Evolutionary conservation across 2,888 invertebrate species (phyloP).

Genomic region (Polydesmus complanatus): DNA sequence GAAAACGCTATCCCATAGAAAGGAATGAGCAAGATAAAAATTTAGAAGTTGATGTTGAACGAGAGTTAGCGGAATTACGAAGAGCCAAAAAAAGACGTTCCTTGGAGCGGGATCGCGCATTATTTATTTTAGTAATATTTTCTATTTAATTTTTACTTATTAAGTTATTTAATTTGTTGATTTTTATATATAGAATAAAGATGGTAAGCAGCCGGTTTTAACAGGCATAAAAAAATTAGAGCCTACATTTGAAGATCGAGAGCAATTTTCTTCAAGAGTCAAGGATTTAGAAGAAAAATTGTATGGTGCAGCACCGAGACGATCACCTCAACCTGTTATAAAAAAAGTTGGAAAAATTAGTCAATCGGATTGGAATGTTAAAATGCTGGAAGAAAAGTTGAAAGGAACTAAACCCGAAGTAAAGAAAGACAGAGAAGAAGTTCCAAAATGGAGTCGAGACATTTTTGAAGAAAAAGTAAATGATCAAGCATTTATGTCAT

Average conservation of each 20-base stretch:
- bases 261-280: conserved; percentile 30
- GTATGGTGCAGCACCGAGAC: conserved; percentile 33
- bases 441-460: conserved; percentile 82
- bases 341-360: conserved; percentile 43
- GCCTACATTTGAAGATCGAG: conserved; percentile 17
- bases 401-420: conserved; percentile 42
- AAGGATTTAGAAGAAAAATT: conserved; percentile 67
- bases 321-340: conserved; percentile 32
- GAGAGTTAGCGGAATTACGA: conserved; percentile 1
- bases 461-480: conserved; percentile 42
- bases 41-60: neutral
- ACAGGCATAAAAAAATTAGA: conserved; percentile 9
- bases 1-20: conserved; percentile 9
- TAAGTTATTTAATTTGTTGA: neutral
- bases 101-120: conserved; percentile 17
- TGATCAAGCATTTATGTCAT: neutral
- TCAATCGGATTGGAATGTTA: conserved; percentile 78
- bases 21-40: conserved; percentile 4
- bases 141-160: neutral
- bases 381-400: conserved; percentile 78
- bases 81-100: conserved; percentile 16
- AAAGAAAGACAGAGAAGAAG: conserved; percentile 44
- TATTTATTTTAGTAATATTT: conserved; percentile 16
- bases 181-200: conserved; percentile 9
- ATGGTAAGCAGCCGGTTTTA: conserved; percentile 1